Evolutionary conservation across 2,888 invertebrate species (phyloP).

Genomic region (Augochlorella aurata): DNA sequence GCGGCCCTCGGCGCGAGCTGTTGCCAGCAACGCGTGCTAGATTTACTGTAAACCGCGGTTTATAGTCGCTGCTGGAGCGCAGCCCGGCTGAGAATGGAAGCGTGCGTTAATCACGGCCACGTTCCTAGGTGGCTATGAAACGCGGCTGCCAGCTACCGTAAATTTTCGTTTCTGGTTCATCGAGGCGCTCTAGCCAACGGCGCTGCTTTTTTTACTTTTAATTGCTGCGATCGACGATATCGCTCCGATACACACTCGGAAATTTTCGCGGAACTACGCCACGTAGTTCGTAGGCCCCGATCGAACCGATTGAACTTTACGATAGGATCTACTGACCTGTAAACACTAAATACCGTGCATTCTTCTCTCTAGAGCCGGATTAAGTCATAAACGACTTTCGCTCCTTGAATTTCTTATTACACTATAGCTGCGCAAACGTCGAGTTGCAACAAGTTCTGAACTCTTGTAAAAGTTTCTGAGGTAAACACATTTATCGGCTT

Average conservation of each 20-base stretch:
- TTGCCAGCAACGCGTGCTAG: conserved; percentile 60
- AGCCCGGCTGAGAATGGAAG: conserved; percentile 58
- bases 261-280: background rate
- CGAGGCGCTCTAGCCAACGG: conserved; percentile 18
- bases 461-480: no score
- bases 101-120: conserved; percentile 57
- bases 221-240: conserved; percentile 12
- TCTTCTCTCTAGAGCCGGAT: background rate
- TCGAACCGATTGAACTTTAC: background rate
- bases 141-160: conserved; percentile 50
- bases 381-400: background rate
- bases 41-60: conserved; percentile 67
- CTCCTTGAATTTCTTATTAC: background rate
- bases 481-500: no score
- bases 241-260: background rate
- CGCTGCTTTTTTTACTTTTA: background rate
- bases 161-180: conserved; percentile 46
- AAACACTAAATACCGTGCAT: background rate
- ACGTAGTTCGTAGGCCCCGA: no score
- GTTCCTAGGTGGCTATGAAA: conserved; percentile 48
- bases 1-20: conserved; percentile 47
- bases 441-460: background rate
- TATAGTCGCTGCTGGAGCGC: conserved; percentile 63
- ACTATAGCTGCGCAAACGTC: background rate
- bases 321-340: background rate